Evolutionary conservation across 2,113 vertebrate genomes (phyloP).

Genomic region (Oryzias javanicus): DNA sequence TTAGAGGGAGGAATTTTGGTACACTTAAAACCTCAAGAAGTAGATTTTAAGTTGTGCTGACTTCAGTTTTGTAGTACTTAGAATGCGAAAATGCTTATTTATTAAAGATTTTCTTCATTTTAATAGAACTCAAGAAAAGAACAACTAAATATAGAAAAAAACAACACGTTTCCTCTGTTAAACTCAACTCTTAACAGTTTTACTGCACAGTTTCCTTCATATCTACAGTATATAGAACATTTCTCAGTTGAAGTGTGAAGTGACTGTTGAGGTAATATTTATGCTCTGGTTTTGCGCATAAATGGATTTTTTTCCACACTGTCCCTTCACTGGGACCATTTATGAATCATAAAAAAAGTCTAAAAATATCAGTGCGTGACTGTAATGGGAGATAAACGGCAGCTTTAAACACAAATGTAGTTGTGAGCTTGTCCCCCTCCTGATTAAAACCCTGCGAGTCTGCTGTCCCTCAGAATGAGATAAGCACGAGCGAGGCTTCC

Average conservation of each 20-base stretch:
- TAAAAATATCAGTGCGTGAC: conserved; percentile 19
- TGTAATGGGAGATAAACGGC: conserved; percentile 25
- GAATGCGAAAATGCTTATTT: no score
- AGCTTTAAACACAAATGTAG: conserved; percentile 15
- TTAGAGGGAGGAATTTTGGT: no score
- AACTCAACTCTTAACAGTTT: no score
- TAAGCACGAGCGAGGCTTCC: conserved; percentile 20
- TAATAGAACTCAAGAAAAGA: no score
- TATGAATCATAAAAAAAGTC: not conserved
- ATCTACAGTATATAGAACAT: no score
- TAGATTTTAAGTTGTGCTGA: no score
- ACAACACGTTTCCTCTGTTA: no score
- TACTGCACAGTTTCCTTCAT: no score
- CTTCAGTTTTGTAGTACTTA: no score
- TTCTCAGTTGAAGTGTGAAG: not conserved
- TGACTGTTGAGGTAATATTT: not conserved
- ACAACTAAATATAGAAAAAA: no score
- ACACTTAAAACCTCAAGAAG: no score
- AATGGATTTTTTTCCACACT: not conserved
- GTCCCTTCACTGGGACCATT: conserved; percentile 10
- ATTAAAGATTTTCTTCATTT: no score
- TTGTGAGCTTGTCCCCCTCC: conserved; percentile 18
- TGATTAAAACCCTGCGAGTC: conserved; percentile 30
- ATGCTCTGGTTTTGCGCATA: not conserved
- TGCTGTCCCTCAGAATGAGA: conserved; percentile 22